Percentiles rank a stretch among this genome's conserved stretches.
Conservation (phyloP, 2,797 vertebrate species). For the Semotilus atromaculatus region DNA sequence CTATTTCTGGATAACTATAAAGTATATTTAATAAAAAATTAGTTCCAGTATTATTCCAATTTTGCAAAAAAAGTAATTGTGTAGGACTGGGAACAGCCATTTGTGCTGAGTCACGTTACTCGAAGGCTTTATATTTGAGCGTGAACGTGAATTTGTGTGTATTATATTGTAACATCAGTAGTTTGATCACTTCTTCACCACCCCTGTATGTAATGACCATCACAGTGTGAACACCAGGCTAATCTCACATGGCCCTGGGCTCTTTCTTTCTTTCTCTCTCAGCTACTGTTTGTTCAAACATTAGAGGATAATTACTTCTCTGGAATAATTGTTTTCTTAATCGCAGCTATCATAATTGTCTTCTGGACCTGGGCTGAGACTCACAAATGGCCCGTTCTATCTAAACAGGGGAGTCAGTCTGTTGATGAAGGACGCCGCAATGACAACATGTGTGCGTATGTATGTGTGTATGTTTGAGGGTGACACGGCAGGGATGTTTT, state of each 20-base stretch:
- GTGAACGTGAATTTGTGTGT: constrained; percentile 29
- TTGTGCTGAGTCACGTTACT: not conserved
- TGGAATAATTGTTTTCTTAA: constrained; percentile 79
- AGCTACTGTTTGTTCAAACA: constrained; percentile 73
- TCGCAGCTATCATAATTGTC: constrained; percentile 72
- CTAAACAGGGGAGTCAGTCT: constrained; percentile 49
- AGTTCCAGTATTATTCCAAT: no score
- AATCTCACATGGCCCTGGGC: constrained; percentile 53
- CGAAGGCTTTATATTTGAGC: not conserved
- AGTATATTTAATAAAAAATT: no score
- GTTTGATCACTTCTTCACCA: constrained; percentile 61
- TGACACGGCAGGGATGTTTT: constrained; percentile 56
- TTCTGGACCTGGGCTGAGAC: constrained; percentile 50
- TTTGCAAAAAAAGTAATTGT: not conserved
- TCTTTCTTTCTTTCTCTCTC: constrained; percentile 35
- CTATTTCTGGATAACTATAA: no score
- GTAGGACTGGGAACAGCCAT: not conserved
- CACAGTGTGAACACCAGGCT: constrained; percentile 52
- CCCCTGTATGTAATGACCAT: constrained; percentile 53
- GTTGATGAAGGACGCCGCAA: constrained; percentile 52
- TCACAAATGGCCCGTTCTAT: constrained; percentile 54
- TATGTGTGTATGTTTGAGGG: constrained; percentile 39
- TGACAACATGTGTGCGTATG: constrained; percentile 33
- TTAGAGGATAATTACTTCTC: constrained; percentile 78
- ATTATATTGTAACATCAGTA: constrained; percentile 54